Percentiles rank a stretch among this genome's conserved stretches.
These are phyloP conservation scores for Lochmaea capreae DNA, from an alignment of 2,888 invertebrate genomes.

Conservation along the genomic window DNA sequence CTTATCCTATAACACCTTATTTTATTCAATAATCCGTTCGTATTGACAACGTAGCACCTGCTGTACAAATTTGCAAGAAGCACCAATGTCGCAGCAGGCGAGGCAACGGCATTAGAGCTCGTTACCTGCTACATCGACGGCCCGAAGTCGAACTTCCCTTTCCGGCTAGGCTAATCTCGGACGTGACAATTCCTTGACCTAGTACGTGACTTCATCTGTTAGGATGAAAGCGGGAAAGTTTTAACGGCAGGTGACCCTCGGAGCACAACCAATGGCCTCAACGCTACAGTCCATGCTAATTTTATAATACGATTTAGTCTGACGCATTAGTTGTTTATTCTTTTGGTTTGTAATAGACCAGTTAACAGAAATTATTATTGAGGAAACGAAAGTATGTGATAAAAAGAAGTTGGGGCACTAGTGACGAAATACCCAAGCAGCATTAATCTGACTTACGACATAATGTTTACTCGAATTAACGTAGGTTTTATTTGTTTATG, in stretches of 20 bases:
- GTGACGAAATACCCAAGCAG: not conserved
- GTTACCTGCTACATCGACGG: not conserved
- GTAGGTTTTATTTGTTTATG: too few species aligned
- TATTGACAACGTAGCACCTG: not conserved
- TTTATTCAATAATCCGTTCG: not conserved
- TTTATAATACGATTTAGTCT: slow-evolving; percentile 12
- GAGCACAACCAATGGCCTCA: slow-evolving; percentile 35
- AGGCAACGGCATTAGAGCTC: not conserved
- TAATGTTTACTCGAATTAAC: too few species aligned
- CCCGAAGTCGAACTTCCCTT: slow-evolving; percentile 42
- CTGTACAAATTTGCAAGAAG: slow-evolving; percentile 4
- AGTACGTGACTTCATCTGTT: slow-evolving; percentile 52
- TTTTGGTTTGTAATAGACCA: not conserved
- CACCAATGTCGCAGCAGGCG: not conserved
- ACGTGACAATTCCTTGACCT: slow-evolving; percentile 50
- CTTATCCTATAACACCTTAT: not conserved
- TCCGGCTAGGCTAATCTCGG: slow-evolving; percentile 46
- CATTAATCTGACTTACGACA: too few species aligned
- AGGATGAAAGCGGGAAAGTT: slow-evolving; percentile 46
- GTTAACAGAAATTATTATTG: not conserved
- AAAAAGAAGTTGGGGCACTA: not conserved
- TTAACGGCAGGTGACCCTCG: slow-evolving; percentile 44
- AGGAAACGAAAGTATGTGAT: not conserved
- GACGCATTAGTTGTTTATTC: not conserved
- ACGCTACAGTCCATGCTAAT: slow-evolving; percentile 36